These are phyloP conservation scores for Lasius fuliginosus DNA, from an alignment of 2,888 invertebrate genomes.

Conservation along the genomic window DNA sequence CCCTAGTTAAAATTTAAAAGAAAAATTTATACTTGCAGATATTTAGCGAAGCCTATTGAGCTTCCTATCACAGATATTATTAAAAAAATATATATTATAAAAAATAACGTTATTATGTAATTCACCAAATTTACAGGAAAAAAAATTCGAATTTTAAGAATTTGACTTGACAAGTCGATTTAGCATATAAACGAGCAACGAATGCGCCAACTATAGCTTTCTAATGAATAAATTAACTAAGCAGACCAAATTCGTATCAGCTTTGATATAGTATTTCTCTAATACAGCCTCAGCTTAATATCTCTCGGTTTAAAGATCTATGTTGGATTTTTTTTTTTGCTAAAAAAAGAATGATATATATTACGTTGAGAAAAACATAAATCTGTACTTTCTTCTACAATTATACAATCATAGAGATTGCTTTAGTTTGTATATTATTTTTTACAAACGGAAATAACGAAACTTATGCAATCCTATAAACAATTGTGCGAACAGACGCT, in stretches of 20 bases:
- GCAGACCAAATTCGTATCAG: neutral
- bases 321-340: neutral
- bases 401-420: neutral
- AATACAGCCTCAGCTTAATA: neutral
- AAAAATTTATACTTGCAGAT: neutral
- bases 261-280: neutral
- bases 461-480: conserved; percentile 4
- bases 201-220: neutral
- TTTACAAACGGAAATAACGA: neutral
- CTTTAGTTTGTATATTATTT: neutral
- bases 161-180: neutral
- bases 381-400: neutral
- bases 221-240: neutral
- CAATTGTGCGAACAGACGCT: neutral
- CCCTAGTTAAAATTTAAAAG: neutral
- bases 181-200: neutral
- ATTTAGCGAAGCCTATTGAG: neutral
- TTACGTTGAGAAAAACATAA: neutral
- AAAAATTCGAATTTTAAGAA: neutral
- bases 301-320: neutral
- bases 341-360: neutral
- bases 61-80: neutral
- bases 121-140: neutral
- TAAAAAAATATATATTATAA: neutral
- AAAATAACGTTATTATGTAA: neutral